These are phyloP conservation scores for Harpalus rufipes DNA, from an alignment of 2,888 invertebrate genomes.

Conservation along the genomic window DNA sequence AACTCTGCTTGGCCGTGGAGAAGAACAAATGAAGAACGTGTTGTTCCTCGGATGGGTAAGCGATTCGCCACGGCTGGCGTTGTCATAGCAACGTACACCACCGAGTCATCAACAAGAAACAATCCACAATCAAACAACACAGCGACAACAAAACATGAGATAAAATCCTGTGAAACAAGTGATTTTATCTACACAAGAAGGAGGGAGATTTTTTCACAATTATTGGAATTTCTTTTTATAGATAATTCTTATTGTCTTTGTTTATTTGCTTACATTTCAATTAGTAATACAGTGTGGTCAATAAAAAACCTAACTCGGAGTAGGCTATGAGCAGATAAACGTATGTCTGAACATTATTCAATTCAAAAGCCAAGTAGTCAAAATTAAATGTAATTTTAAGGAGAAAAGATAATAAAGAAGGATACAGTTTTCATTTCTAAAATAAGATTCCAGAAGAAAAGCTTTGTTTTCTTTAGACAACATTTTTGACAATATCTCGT, in stretches of 20 bases:
- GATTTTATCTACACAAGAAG: neutral
- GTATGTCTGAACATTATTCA: too few species aligned
- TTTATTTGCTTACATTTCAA: neutral
- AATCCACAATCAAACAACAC: neutral
- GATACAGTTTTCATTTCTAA: too few species aligned
- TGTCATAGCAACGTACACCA: slow-evolving; percentile 32
- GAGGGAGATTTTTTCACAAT: neutral
- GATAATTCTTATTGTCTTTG: neutral
- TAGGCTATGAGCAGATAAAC: too few species aligned
- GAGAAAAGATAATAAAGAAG: too few species aligned
- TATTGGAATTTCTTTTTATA: neutral
- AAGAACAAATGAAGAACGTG: slow-evolving; percentile 39
- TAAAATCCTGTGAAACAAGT: neutral
- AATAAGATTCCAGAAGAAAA: too few species aligned
- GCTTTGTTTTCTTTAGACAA: too few species aligned
- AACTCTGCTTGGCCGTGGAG: slow-evolving; percentile 1
- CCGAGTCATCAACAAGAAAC: slow-evolving; percentile 16
- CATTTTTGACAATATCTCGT: too few species aligned
- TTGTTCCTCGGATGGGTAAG: slow-evolving; percentile 43
- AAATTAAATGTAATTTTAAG: too few species aligned
- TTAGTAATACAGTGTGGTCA: neutral
- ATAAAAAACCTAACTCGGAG: too few species aligned
- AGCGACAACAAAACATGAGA: slow-evolving; percentile 6
- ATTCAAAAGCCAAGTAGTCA: too few species aligned
- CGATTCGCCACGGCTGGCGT: slow-evolving; percentile 21